Percentiles rank a stretch among this genome's conserved stretches.
These are phyloP conservation scores for Corythoichthys haematopterus DNA, from an alignment of 2,113 vertebrate species.

Conservation along the genomic window DNA sequence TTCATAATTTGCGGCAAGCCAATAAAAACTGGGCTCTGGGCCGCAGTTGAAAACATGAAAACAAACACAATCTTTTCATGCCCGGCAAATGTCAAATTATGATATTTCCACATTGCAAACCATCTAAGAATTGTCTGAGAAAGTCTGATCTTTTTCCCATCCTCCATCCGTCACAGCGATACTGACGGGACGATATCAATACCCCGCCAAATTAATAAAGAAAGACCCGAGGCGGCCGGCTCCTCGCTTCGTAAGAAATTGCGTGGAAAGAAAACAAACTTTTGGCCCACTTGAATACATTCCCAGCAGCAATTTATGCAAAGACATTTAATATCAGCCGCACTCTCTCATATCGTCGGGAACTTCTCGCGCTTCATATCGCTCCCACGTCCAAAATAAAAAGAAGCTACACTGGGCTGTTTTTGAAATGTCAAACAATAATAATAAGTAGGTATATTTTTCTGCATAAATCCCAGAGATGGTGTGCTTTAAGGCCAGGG, in stretches of 20 bases:
- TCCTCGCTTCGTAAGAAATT: slow-evolving; percentile 30
- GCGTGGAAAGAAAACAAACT: slow-evolving; percentile 43
- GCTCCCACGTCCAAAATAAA: slow-evolving; percentile 51
- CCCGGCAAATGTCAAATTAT: slow-evolving; percentile 36
- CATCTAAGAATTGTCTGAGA: slow-evolving; percentile 12
- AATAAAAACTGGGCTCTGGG: too few species aligned
- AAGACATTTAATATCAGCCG: slow-evolving; percentile 62
- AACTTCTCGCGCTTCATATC: slow-evolving; percentile 44
- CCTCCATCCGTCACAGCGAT: slow-evolving; percentile 24
- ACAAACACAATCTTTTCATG: slow-evolving; percentile 40
- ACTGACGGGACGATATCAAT: slow-evolving; percentile 31
- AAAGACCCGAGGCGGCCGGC: slow-evolving; percentile 30
- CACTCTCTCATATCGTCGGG: slow-evolving; percentile 41
- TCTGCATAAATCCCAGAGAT: background rate
- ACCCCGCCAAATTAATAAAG: slow-evolving; percentile 43
- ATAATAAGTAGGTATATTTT: slow-evolving; percentile 52
- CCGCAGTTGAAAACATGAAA: background rate
- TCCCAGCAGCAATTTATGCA: slow-evolving; percentile 61
- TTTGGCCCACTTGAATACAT: slow-evolving; percentile 50
- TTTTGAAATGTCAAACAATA: slow-evolving; percentile 70
- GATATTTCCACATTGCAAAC: background rate
- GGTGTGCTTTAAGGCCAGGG: background rate
- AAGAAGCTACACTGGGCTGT: slow-evolving; percentile 45
- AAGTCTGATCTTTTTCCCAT: slow-evolving; percentile 19
- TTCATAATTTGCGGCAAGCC: too few species aligned